phyloP scores from a whole-genome alignment of 2,113 vertebrate genomes.

The Heterotis niloticus region DNA sequence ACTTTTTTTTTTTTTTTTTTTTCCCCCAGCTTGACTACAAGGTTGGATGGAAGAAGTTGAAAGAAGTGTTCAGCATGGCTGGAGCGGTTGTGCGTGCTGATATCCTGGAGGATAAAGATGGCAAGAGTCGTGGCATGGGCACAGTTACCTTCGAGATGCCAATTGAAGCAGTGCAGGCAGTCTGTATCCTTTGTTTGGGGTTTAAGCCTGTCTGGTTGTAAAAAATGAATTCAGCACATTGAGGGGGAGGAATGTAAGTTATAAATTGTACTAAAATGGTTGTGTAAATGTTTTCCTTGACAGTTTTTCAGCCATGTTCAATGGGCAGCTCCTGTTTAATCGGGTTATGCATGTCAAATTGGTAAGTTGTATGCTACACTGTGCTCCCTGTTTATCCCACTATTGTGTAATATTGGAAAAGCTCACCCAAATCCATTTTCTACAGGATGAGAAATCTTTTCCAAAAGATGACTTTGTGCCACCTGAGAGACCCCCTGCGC shows the following conservation, averaged over 20 bases:
- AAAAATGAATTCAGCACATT: neutral
- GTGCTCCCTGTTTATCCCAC: neutral
- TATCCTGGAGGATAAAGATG: conserved; percentile 94
- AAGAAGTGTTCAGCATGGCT: conserved; percentile 94
- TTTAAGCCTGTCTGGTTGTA: neutral
- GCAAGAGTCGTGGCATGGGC: conserved; percentile 92
- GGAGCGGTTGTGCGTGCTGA: conserved; percentile 85
- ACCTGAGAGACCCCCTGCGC: conserved; percentile 80
- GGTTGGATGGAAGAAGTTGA: conserved; percentile 98
- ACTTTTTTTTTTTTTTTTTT: neutral
- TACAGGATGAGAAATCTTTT: conserved; percentile 88
- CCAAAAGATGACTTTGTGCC: conserved; percentile 90
- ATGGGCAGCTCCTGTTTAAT: conserved; percentile 91
- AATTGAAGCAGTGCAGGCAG: conserved; percentile 93
- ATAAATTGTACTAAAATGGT: too few species aligned
- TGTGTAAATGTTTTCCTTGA: conserved; percentile 63
- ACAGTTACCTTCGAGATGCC: conserved; percentile 94
- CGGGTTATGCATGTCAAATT: conserved; percentile 96
- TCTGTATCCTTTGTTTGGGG: conserved; percentile 83
- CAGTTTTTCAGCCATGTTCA: conserved; percentile 82
- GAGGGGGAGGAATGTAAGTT: too few species aligned
- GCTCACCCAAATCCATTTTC: neutral
- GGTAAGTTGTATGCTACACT: conserved; percentile 63
- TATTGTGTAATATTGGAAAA: neutral
- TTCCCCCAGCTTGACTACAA: conserved; percentile 87